Evolutionary conservation across 2,888 invertebrate species (phyloP).

Genomic region (Dynastes tityus): DNA sequence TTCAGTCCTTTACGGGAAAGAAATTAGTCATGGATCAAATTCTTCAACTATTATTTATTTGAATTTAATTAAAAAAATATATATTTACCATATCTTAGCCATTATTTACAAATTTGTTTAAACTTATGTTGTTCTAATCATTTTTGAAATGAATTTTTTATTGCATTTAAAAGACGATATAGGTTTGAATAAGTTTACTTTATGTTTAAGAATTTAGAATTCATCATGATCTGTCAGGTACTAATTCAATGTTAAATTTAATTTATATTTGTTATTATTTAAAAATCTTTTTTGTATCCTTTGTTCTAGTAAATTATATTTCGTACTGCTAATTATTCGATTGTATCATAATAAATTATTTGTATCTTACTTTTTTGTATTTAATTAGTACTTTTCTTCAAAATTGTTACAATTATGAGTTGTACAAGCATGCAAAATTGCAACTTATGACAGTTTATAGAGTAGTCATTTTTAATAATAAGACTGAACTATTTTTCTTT

Average conservation of each 20-base stretch:
- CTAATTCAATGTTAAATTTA: too few relatives aligned
- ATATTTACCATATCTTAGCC: neutral
- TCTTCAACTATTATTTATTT: neutral
- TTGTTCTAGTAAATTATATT: too few relatives aligned
- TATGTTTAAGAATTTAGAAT: conserved; percentile 9
- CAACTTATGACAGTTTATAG: too few relatives aligned
- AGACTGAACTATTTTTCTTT: conserved; percentile 33
- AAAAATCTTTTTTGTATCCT: neutral
- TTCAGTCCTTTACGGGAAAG: conserved; percentile 71
- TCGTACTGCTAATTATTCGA: too few relatives aligned
- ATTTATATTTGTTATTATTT: conserved; percentile 14
- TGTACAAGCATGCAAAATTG: too few relatives aligned
- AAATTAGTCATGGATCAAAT: conserved; percentile 62
- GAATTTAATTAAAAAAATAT: neutral
- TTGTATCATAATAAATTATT: too few relatives aligned
- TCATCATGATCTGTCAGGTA: neutral
- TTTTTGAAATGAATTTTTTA: neutral
- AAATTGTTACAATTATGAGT: too few relatives aligned
- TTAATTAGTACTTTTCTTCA: too few relatives aligned
- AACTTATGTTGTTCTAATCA: neutral
- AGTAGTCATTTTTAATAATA: conserved; percentile 17
- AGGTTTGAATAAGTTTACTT: neutral
- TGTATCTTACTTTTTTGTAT: too few relatives aligned
- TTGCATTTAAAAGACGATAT: neutral
- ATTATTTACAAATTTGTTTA: conserved; percentile 1